Base-by-base conservation (phyloP, 2,888 invertebrate genomes). In the Gymnocheta viridis region DNA sequence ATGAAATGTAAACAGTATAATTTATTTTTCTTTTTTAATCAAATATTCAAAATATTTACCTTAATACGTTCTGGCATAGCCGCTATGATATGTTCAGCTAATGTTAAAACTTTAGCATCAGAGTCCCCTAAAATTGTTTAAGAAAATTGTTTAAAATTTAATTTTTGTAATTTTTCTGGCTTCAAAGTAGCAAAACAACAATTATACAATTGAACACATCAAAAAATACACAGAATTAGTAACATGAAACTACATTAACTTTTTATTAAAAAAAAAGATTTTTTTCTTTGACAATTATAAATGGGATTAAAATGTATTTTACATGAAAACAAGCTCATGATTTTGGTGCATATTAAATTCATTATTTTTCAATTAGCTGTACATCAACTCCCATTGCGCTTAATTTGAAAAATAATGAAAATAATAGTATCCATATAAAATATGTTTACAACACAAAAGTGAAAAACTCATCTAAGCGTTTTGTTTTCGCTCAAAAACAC, bases 1-100 rank as follows among this genome's bases (percentile, higher is more conserved):
- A 22, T 29, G 58, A 47, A 47, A 47, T 2, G 19, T 41, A 14
- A 38, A 77, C 74, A n/a, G 14, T 5, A 10, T n/a, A 22, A 27
- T 27, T 54, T 2, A 27, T n/a, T 69, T 44, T 32, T 12, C 4
- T 24, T 51, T 51, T 10, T 17, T 24, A n/a, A 3, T 2, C 17
- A 44, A 17, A 22, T 51, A 19, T 17, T 9, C 4, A 3, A 24
- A 12, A 10, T 10, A 4, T 27, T 60, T 91, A 96, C 96, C 95
- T 99, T 99, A 91, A 99, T 99, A 89, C 98, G 94, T 88, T 98
- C 98, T 82, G 99, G 99, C 94, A 99, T 97, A 12, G 99, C 99
- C 73, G 98, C 99, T 90, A 99, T 99, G 88, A 99, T 99, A 93
- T 99, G 98, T 92, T 98, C 98, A 73, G 99, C 99, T 90, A 99